Base-by-base conservation (phyloP, 2,113 vertebrate genomes). In the Cyanistes caeruleus region DNA sequence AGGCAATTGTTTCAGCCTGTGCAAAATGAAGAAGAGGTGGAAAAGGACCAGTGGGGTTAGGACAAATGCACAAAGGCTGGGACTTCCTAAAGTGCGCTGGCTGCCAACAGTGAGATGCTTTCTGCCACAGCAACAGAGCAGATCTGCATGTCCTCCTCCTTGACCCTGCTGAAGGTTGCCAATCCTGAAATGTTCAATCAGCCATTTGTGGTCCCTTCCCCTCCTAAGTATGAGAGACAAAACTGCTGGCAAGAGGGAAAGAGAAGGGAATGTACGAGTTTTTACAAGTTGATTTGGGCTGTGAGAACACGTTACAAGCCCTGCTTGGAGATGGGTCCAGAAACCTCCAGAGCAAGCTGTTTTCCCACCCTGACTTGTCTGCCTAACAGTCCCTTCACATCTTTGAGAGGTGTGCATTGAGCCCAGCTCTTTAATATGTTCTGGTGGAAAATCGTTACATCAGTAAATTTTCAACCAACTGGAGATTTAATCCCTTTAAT, bases 1-100 rank as follows among this genome's bases (percentile, higher is more conserved):
- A 77, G 79, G 72, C 69, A 51, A 35, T 90, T 85, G 84, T 87
- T 93, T 81, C 60, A 89, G 77, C 77, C 64, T 89, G 41, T 68
- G 53, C 30, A 46, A 67, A 80, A 30, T 0, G 13, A 88, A 93
- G 90, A 68, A 69, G 90, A 62, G 68, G 22, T 93, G 82, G 48
- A 51, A 96, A 35, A 46, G 74, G 51, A 82, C 58, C 2, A 1
- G 35, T 73, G 68, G 35, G 22, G 5, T 56, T 46, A 76, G 63
- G 83, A 79, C 37, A 83, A 86, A 80, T 72, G 41, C 59, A 27
- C 27, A 48, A 87, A 89, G 84, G 23, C 84, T 85, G 39, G 63
- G 55, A 80, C 75, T 94, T 92, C 79, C 85, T 86, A 11, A 89
- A 77, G 76, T 0, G 0, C 48, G 7, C 39, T 0, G 0, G 14